Evolutionary conservation across 1,140 invertebrate genomes (phyloP).

Genomic region (Telenomus remus): DNA sequence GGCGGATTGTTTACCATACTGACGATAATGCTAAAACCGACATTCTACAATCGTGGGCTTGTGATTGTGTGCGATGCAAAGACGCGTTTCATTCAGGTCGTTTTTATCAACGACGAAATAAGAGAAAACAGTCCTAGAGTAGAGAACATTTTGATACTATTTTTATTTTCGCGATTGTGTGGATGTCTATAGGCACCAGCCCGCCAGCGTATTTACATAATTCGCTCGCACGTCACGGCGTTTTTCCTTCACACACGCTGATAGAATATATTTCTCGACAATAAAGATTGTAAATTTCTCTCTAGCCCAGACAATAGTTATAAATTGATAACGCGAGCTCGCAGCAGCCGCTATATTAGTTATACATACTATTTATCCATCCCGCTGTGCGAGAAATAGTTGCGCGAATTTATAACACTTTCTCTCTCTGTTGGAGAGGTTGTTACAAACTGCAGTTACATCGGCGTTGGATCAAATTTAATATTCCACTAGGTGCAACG

Average conservation of each 20-base stretch:
- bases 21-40: constrained; percentile 7
- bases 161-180: neutral
- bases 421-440: constrained; percentile 19
- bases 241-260: neutral
- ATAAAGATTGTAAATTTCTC: constrained; percentile 43
- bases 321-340: constrained; percentile 48
- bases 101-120: too few relatives aligned
- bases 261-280: constrained; percentile 18
- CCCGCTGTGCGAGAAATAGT: constrained; percentile 21
- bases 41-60: neutral
- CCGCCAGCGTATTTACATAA: too few relatives aligned
- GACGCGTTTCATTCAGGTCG: too few relatives aligned
- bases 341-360: constrained; percentile 29
- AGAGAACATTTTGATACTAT: neutral
- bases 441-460: constrained; percentile 35
- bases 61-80: too few relatives aligned
- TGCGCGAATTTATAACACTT: constrained; percentile 56
- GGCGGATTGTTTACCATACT: constrained; percentile 3
- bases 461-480: constrained; percentile 23
- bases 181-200: too few relatives aligned
- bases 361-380: constrained; percentile 44
- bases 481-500: constrained; percentile 21
- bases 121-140: too few relatives aligned
- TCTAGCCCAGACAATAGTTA: constrained; percentile 29
- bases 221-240: too few relatives aligned